Conservation (phyloP, 2,888 invertebrate species). For the Trichacis sp. region DNA sequence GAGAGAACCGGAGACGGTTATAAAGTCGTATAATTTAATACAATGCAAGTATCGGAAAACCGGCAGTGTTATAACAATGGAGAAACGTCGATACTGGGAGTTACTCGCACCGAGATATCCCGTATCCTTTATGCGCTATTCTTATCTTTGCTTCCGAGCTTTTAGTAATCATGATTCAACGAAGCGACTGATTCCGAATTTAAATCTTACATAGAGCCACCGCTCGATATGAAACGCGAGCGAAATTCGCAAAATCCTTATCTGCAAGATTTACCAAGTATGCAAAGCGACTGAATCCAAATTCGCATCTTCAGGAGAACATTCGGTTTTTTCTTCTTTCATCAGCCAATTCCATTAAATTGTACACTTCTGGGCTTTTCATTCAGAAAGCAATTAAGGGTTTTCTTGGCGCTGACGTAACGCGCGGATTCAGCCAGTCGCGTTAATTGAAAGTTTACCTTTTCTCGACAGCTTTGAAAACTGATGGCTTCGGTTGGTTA, state of each 20-base stretch:
- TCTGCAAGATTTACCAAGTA: slow-evolving; percentile 19
- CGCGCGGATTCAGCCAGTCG: neutral
- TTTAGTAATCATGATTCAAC: slow-evolving; percentile 18
- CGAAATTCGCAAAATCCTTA: slow-evolving; percentile 25
- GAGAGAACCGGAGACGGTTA: slow-evolving; percentile 7
- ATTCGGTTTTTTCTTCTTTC: no score
- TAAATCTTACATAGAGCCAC: slow-evolving; percentile 8
- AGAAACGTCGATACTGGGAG: slow-evolving; percentile 43
- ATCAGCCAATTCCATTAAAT: no score
- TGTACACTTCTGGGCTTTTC: neutral
- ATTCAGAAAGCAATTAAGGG: neutral
- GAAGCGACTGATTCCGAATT: slow-evolving; percentile 21
- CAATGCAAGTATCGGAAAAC: slow-evolving; percentile 55
- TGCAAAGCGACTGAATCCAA: slow-evolving; percentile 6
- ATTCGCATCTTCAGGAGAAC: slow-evolving; percentile 2
- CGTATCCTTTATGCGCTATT: slow-evolving; percentile 36
- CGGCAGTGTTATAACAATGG: slow-evolving; percentile 50
- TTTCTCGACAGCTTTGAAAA: neutral
- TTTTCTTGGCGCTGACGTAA: neutral
- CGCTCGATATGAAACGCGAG: slow-evolving; percentile 21
- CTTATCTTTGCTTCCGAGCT: slow-evolving; percentile 16
- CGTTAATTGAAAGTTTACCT: slow-evolving; percentile 5
- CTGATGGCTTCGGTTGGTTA: no score
- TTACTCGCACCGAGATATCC: slow-evolving; percentile 50
- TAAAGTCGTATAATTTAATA: slow-evolving; percentile 54